A percentile compares a stretch with the other conserved stretches of the same genome.
Conservation (phyloP, 1,140 invertebrate species). For the Penaeus vannamei region DNA sequence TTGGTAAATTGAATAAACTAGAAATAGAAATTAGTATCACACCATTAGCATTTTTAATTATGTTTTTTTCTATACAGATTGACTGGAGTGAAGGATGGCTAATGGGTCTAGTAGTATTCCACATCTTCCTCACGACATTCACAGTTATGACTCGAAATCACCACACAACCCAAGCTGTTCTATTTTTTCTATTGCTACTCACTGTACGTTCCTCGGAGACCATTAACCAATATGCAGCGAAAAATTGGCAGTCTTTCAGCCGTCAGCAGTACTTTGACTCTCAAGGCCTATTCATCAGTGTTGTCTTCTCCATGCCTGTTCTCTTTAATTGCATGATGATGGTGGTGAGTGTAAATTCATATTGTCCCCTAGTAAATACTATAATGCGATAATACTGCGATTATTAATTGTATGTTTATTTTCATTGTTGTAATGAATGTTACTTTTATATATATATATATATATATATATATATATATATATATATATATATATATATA, state of each 20-base stretch:
- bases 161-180: slow-evolving; percentile 87
- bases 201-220: slow-evolving; percentile 90
- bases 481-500: too few species aligned
- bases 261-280: slow-evolving; percentile 94
- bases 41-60: too few species aligned
- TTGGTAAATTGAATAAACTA: too few species aligned
- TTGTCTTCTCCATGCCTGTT: slow-evolving; percentile 91
- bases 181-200: slow-evolving; percentile 84
- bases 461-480: too few species aligned
- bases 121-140: slow-evolving; percentile 83
- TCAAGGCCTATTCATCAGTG: slow-evolving; percentile 91
- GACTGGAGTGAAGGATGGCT: slow-evolving; percentile 92
- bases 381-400: not conserved
- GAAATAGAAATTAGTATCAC: too few species aligned
- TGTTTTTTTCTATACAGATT: slow-evolving; percentile 76
- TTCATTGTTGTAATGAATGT: not conserved
- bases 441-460: too few species aligned
- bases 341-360: slow-evolving; percentile 81
- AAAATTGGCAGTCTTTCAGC: slow-evolving; percentile 87
- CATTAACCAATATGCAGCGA: slow-evolving; percentile 88
- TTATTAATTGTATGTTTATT: not conserved
- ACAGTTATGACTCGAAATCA: slow-evolving; percentile 86
- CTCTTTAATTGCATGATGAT: slow-evolving; percentile 92
- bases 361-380: too few species aligned
- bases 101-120: slow-evolving; percentile 81